A percentile compares a stretch with the other conserved stretches of the same genome.
Conservation (phyloP, 2,113 vertebrate genomes). For the Serilophus lunatus region DNA sequence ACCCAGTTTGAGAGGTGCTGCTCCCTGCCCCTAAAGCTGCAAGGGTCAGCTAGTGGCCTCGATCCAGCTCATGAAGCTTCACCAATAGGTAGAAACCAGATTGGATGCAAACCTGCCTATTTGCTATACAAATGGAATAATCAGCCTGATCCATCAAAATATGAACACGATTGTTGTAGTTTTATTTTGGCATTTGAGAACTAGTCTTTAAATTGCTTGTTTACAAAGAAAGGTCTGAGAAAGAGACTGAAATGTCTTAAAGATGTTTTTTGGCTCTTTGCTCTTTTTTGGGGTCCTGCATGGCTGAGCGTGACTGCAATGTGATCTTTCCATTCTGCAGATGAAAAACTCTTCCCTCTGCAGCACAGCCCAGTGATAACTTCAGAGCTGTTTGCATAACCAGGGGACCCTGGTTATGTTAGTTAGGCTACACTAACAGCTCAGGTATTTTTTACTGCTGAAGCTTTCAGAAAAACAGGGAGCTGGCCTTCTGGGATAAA, state of each 20-base stretch:
- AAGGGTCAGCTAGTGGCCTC: background rate
- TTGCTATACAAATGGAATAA: background rate
- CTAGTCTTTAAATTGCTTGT: background rate
- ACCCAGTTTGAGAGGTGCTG: background rate
- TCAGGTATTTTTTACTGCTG: background rate
- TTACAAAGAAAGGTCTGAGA: background rate
- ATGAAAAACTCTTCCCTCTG: background rate
- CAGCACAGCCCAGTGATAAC: background rate
- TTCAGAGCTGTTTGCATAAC: background rate
- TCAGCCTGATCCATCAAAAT: background rate
- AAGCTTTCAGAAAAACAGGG: background rate
- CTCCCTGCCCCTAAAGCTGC: background rate
- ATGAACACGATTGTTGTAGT: background rate
- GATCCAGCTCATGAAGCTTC: background rate
- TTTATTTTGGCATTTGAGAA: background rate
- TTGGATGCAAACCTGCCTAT: background rate
- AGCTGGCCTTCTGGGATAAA: background rate
- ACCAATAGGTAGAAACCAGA: background rate
- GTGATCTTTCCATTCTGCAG: background rate
- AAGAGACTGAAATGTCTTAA: background rate
- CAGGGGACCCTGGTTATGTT: background rate
- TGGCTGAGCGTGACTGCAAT: accelerated
- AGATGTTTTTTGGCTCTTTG: background rate
- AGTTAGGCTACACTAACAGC: background rate
- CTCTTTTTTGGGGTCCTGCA: background rate